phyloP scores from a whole-genome alignment of 1,140 invertebrate genomes.

The Meloidogyne floridensis region DNA sequence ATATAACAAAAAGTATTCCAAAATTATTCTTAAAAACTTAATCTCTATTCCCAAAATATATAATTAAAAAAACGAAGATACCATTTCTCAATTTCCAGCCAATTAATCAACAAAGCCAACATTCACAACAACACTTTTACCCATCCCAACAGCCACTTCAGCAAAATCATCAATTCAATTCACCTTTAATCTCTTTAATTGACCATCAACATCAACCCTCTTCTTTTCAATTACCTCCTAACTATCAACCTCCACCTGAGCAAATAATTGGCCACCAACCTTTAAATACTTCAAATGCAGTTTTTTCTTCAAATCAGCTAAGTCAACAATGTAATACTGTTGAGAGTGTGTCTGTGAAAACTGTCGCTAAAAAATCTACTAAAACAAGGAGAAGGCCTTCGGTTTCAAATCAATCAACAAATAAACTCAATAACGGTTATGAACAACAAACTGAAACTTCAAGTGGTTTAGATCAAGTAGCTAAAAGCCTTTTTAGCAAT shows the following conservation, averaged over 20 bases:
- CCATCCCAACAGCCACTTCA: background rate
- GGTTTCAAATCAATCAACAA: background rate
- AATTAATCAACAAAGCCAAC: background rate
- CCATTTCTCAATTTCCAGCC: background rate
- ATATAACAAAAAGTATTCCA: too few relatives aligned
- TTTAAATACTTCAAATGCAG: background rate
- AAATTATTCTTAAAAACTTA: too few relatives aligned
- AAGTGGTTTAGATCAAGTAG: constrained; percentile 6
- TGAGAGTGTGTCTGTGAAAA: background rate
- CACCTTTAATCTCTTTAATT: background rate
- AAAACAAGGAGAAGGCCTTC: background rate
- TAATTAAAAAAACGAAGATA: too few relatives aligned
- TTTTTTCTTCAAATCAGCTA: background rate
- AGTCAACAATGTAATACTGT: background rate
- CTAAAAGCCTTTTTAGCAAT: background rate
- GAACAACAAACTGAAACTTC: background rate
- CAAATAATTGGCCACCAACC: background rate
- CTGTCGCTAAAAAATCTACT: background rate
- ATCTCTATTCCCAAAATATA: too few relatives aligned
- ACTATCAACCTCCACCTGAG: background rate
- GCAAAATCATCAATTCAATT: background rate
- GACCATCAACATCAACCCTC: background rate
- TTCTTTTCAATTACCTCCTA: background rate
- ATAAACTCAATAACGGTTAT: background rate
- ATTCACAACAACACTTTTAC: background rate